Evolutionary conservation across 2,888 invertebrate genomes (phyloP).

Genomic region (Tinea semifulvella): DNA sequence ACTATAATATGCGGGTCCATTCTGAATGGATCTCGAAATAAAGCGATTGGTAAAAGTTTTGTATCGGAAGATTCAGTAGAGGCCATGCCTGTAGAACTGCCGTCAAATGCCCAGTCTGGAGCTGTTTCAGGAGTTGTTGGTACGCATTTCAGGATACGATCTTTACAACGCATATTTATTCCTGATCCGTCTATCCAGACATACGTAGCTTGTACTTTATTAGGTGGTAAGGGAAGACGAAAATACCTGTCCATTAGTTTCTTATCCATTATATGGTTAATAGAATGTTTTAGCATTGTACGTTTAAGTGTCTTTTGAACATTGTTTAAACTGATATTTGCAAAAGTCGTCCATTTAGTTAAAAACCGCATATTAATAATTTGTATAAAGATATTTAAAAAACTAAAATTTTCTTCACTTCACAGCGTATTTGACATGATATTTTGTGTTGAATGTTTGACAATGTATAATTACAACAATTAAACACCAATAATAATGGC

Average conservation of each 20-base stretch:
- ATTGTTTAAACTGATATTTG: neutral
- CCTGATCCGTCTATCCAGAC: conserved; percentile 84
- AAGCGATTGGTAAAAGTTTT: conserved; percentile 83
- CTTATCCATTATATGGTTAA: conserved; percentile 55
- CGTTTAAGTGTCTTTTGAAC: conserved; percentile 24
- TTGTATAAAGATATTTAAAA: too few relatives aligned
- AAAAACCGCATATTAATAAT: neutral
- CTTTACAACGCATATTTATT: conserved; percentile 74
- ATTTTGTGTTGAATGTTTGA: too few relatives aligned
- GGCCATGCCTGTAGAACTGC: conserved; percentile 90
- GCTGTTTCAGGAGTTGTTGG: conserved; percentile 63
- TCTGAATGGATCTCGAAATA: conserved; percentile 92
- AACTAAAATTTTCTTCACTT: too few relatives aligned
- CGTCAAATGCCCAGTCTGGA: conserved; percentile 92
- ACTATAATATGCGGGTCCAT: conserved; percentile 88
- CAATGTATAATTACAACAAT: too few relatives aligned
- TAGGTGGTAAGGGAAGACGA: conserved; percentile 65
- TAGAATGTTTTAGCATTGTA: conserved; percentile 40
- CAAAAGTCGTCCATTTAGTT: neutral
- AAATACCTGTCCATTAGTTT: conserved; percentile 61
- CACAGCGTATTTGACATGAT: too few relatives aligned
- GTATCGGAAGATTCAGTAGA: conserved; percentile 87
- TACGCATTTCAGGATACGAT: conserved; percentile 70
- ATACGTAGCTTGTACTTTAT: conserved; percentile 73
- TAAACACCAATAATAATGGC: too few relatives aligned